Evolutionary conservation across 1,140 invertebrate genomes (phyloP).

Genomic region (Meloidogyne floridensis): DNA sequence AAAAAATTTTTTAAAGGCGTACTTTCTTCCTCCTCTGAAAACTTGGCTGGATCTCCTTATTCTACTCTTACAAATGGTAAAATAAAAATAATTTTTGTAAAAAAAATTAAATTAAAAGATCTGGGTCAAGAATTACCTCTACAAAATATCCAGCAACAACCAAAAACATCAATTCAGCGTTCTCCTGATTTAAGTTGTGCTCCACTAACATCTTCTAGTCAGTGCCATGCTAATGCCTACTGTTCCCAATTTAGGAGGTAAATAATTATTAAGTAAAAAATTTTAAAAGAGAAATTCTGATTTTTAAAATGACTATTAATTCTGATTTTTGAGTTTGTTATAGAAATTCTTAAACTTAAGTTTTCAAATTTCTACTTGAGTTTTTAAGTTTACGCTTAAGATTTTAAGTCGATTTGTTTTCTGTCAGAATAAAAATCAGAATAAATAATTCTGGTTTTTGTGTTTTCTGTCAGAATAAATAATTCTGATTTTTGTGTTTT

Average conservation of each 20-base stretch:
- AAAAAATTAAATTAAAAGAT: constrained; percentile 10
- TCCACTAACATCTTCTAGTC: constrained; percentile 15
- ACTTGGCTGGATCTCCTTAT: constrained; percentile 24
- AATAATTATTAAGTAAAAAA: no score
- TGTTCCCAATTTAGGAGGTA: constrained; percentile 12
- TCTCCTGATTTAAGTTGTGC: constrained; percentile 26
- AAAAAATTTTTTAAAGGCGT: not conserved
- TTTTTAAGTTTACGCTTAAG: no score
- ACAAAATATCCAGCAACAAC: not conserved
- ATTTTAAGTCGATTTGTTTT: no score
- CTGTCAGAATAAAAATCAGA: no score
- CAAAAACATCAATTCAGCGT: not conserved
- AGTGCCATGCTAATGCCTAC: constrained; percentile 30
- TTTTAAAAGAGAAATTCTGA: not conserved
- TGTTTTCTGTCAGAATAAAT: not conserved
- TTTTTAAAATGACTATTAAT: not conserved
- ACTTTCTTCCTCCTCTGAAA: constrained; percentile 7
- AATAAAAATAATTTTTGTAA: not conserved
- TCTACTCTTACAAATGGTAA: constrained; percentile 18
- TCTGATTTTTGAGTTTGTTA: not conserved
- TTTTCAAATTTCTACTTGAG: no score
- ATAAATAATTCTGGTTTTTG: not conserved
- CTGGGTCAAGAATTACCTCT: not conserved
- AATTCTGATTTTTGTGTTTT: no score
- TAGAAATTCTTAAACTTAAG: no score